A percentile compares a stretch with the other conserved stretches of the same genome.
phyloP scores from a whole-genome alignment of 2,113 vertebrate species.

The Cryptotis parvus region DNA sequence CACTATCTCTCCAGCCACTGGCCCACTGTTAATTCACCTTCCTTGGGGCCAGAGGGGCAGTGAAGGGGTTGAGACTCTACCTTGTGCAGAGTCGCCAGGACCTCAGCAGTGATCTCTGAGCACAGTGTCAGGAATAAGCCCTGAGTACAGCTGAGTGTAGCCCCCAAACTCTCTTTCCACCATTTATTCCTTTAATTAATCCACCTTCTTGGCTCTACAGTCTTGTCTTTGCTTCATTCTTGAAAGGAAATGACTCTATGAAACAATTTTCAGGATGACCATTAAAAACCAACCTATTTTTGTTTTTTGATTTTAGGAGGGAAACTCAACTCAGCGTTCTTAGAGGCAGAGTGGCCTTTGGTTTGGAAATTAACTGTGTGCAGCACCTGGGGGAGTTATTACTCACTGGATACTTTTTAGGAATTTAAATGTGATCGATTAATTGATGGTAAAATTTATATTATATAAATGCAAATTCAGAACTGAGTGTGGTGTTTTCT shows the following conservation, averaged over 20 bases:
- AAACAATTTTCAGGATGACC: constrained; percentile 23
- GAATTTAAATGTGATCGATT: constrained; percentile 88
- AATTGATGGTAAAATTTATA: constrained; percentile 88
- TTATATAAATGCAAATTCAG: constrained; percentile 87
- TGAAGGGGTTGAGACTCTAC: too few relatives aligned
- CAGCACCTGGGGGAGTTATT: constrained; percentile 80
- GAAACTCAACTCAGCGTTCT: constrained; percentile 79
- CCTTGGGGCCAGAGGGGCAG: too few relatives aligned
- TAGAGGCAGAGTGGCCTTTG: constrained; percentile 83
- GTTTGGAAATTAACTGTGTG: constrained; percentile 81
- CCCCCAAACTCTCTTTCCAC: too few relatives aligned
- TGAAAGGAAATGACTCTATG: background rate
- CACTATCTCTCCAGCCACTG: too few relatives aligned
- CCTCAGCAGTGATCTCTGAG: too few relatives aligned
- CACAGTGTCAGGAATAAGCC: too few relatives aligned
- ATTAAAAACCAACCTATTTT: constrained; percentile 39
- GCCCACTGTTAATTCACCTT: background rate
- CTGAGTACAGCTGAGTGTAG: too few relatives aligned
- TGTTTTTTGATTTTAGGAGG: constrained; percentile 73
- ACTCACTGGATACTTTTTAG: constrained; percentile 81
- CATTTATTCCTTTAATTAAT: too few relatives aligned
- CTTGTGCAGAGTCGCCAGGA: too few relatives aligned
- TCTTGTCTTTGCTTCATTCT: background rate
- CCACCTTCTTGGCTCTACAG: background rate
- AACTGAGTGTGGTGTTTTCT: constrained; percentile 81